Percentiles rank a stretch among this genome's conserved stretches.
Conservation (phyloP, 2,888 invertebrate species). For the Ceriagrion tenellum region DNA sequence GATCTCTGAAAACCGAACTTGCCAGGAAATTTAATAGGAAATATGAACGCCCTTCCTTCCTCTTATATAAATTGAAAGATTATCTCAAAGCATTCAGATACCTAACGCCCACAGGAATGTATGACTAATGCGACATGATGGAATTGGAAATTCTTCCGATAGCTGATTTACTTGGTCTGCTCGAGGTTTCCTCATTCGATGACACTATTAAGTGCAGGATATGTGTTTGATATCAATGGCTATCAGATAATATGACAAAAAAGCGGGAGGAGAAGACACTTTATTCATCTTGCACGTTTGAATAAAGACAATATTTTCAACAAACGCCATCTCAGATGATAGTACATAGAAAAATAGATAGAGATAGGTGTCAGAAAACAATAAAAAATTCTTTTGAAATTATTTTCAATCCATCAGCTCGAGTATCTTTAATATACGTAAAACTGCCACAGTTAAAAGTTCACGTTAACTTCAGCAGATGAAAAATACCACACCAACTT, state of each 20-base stretch:
- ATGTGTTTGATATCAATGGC: neutral
- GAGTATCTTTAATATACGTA: too few species aligned
- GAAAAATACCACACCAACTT: too few species aligned
- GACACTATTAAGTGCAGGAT: neutral
- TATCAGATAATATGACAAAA: neutral
- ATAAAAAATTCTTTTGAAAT: too few species aligned
- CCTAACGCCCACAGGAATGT: neutral
- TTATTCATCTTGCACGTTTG: too few species aligned
- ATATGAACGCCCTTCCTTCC: neutral
- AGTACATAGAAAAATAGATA: too few species aligned
- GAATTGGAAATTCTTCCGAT: neutral
- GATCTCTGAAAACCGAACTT: neutral
- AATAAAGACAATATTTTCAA: too few species aligned
- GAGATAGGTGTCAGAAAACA: too few species aligned
- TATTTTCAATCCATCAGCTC: too few species aligned
- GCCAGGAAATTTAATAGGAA: neutral
- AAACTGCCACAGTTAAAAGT: too few species aligned
- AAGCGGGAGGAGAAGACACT: neutral
- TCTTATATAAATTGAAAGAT: neutral
- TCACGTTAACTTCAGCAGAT: too few species aligned
- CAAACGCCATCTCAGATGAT: too few species aligned
- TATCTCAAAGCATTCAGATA: neutral
- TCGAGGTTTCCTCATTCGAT: neutral
- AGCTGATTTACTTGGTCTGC: neutral
- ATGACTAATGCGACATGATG: neutral